Evolutionary conservation across 1,140 invertebrate genomes (phyloP).

Genomic region (Telenomus remus): DNA sequence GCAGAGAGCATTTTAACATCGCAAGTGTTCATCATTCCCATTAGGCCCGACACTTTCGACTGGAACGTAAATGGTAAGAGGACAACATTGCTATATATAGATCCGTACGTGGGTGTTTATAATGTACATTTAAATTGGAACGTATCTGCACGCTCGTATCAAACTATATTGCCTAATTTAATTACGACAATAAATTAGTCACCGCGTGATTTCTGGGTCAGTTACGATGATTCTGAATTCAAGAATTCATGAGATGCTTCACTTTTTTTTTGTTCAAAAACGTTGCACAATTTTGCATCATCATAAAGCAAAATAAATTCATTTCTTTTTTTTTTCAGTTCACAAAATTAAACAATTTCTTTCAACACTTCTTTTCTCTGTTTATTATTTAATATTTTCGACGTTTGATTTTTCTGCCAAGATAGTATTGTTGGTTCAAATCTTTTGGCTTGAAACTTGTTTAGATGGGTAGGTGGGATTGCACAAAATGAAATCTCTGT

Average conservation of each 20-base stretch:
- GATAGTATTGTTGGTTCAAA: no score
- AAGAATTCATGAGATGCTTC: slow-evolving; percentile 15
- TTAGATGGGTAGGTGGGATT: no score
- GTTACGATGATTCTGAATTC: background rate
- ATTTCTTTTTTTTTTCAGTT: no score
- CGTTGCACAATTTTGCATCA: background rate
- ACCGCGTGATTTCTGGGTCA: slow-evolving; percentile 42
- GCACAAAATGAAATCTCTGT: no score
- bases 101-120: slow-evolving; percentile 26
- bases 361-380: no score
- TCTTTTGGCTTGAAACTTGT: no score
- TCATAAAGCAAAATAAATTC: no score
- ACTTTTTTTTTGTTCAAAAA: background rate
- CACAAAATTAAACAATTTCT: no score
- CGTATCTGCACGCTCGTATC: slow-evolving; percentile 25
- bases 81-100: slow-evolving; percentile 37
- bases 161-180: slow-evolving; percentile 34
- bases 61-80: slow-evolving; percentile 73
- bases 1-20: slow-evolving; percentile 72
- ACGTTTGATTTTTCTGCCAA: no score
- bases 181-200: slow-evolving; percentile 48
- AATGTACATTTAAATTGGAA: slow-evolving; percentile 37
- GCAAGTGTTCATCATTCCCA: slow-evolving; percentile 75
- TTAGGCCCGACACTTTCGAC: slow-evolving; percentile 74
- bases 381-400: no score